A percentile compares a stretch with the other conserved stretches of the same genome.
These are phyloP conservation scores for Bombylius discolor DNA, from an alignment of 2,888 invertebrate genomes.

Conservation along the genomic window DNA sequence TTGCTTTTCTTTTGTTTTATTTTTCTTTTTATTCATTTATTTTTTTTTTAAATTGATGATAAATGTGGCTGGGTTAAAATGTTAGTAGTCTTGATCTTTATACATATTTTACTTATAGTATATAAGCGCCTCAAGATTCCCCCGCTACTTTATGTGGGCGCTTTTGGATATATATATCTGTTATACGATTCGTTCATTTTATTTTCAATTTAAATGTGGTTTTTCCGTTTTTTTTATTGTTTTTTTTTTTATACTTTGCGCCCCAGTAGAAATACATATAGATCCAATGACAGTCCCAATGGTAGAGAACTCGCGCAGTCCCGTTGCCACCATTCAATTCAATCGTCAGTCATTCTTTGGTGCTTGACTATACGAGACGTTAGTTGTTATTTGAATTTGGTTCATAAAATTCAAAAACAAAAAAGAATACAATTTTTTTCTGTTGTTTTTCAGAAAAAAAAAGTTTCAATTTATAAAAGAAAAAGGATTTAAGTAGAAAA, in stretches of 20 bases:
- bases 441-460: no score
- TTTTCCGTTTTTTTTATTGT: background rate
- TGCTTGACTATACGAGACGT: constrained; percentile 13
- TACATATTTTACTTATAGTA: background rate
- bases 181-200: background rate
- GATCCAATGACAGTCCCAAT: background rate
- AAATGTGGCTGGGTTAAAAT: no score
- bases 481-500: no score
- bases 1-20: no score
- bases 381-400: background rate
- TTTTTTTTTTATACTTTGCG: background rate
- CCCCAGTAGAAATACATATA: background rate
- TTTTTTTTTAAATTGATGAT: no score
- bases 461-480: no score
- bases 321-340: constrained; percentile 6
- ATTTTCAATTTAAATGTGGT: background rate
- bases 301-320: background rate
- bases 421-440: no score
- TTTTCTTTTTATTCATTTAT: no score
- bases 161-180: background rate
- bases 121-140: background rate
- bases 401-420: no score
- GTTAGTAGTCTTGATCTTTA: no score
- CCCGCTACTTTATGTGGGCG: background rate
- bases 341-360: constrained; percentile 16